phyloP scores from a whole-genome alignment of 2,888 invertebrate species.

The Tinea pellionella region DNA sequence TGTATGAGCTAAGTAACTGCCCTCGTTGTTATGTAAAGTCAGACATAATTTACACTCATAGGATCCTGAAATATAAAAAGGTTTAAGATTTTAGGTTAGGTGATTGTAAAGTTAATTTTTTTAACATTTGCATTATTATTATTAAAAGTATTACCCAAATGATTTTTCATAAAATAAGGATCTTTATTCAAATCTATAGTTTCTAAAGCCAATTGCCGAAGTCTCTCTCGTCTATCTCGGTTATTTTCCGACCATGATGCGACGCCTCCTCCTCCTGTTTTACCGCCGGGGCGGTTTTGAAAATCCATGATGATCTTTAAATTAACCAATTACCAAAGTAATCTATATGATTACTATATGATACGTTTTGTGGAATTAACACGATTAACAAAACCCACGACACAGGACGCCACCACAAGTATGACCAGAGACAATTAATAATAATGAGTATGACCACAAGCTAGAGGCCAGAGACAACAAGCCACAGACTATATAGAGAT shows the following conservation, averaged over 20 bases:
- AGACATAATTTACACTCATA: slow-evolving; percentile 99
- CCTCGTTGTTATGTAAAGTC: slow-evolving; percentile 98
- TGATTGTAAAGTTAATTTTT: slow-evolving; percentile 14
- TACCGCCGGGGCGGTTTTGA: slow-evolving; percentile 98
- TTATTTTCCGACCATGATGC: slow-evolving; percentile 99
- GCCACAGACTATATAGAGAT: no score
- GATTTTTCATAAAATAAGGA: slow-evolving; percentile 99
- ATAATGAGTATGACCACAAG: no score
- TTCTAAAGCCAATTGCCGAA: slow-evolving; percentile 95
- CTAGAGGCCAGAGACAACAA: no score
- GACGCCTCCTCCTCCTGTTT: slow-evolving; percentile 99
- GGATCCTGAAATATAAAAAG: slow-evolving; percentile 79
- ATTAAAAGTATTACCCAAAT: slow-evolving; percentile 75
- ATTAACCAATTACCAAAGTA: slow-evolving; percentile 2
- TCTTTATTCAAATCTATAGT: slow-evolving; percentile 99
- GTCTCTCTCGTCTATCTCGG: slow-evolving; percentile 93
- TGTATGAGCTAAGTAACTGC: slow-evolving; percentile 98
- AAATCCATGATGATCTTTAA: slow-evolving; percentile 84
- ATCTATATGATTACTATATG: background rate
- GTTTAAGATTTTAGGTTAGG: no score
- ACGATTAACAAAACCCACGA: no score
- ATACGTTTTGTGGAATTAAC: no score
- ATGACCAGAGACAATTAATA: no score
- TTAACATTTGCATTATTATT: background rate
- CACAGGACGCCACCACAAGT: no score